phyloP scores from a whole-genome alignment of 1,140 invertebrate species.

The Luehdorfia chinensis region DNA sequence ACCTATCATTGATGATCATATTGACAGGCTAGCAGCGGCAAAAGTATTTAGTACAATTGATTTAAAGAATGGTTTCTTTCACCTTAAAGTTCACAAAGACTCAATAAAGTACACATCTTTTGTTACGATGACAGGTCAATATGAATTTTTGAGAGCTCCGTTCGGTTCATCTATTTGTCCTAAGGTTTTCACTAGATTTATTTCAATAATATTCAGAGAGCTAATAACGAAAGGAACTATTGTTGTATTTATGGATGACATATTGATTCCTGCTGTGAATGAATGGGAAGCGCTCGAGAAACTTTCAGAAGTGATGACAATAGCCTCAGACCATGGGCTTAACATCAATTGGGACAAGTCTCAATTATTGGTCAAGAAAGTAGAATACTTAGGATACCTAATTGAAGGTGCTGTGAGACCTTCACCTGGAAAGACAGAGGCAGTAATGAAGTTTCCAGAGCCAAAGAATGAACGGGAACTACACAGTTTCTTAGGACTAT shows the following conservation, averaged over 20 bases:
- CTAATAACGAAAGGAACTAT: constrained; percentile 14
- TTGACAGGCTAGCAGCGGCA: constrained; percentile 15
- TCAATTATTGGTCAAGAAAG: constrained; percentile 25
- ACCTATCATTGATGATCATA: constrained; percentile 24
- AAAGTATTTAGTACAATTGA: constrained; percentile 23
- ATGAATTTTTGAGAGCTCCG: constrained; percentile 26
- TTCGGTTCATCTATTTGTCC: constrained; percentile 24
- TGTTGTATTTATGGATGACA: constrained; percentile 24
- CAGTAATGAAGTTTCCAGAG: constrained; percentile 23
- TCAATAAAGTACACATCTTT: constrained; percentile 29
- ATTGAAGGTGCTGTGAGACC: constrained; percentile 17
- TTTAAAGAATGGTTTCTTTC: constrained; percentile 27
- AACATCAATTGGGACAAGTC: constrained; percentile 52
- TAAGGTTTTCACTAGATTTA: constrained; percentile 23
- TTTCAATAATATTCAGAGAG: constrained; percentile 23
- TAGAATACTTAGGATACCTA: constrained; percentile 22
- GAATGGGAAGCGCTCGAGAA: not conserved
- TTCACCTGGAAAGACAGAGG: constrained; percentile 22
- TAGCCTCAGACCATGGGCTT: constrained; percentile 39
- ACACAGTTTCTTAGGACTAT: constrained; percentile 47
- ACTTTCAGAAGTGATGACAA: constrained; percentile 21
- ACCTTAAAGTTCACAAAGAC: constrained; percentile 21
- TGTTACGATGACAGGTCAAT: constrained; percentile 17
- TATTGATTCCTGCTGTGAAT: not conserved
- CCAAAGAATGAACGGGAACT: constrained; percentile 30